These are phyloP conservation scores for Drosophila fuyamai DNA, from an alignment of 1,140 invertebrate genomes.

Conservation along the genomic window DNA sequence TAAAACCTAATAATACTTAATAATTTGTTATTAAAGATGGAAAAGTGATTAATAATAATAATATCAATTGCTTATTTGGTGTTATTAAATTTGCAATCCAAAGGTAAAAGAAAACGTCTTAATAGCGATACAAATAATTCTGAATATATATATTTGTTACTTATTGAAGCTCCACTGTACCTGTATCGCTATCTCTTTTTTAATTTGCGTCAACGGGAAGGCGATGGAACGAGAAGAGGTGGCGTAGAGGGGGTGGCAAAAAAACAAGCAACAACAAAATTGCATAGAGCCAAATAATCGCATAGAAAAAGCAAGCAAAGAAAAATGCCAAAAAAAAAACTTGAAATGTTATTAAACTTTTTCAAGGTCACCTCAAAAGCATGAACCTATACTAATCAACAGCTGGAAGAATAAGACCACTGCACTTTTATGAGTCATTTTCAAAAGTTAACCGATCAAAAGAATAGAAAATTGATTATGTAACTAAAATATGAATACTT, in stretches of 20 bases:
- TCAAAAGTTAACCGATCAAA: neutral
- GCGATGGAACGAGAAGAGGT: neutral
- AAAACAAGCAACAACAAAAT: constrained; percentile 29
- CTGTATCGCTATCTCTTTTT: constrained; percentile 28
- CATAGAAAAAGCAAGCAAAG: constrained; percentile 38
- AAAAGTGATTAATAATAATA: too few species aligned
- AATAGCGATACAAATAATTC: too few species aligned
- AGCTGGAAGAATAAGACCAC: constrained; percentile 12
- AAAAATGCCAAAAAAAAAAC: constrained; percentile 39
- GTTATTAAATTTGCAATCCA: too few species aligned
- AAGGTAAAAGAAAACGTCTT: too few species aligned
- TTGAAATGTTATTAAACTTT: constrained; percentile 79
- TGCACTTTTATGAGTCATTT: constrained; percentile 27
- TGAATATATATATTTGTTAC: neutral
- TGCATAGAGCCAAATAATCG: constrained; percentile 39
- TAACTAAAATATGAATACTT: neutral
- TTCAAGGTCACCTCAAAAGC: constrained; percentile 77
- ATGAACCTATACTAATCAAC: constrained; percentile 70
- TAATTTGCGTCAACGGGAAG: constrained; percentile 34
- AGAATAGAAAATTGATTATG: neutral
- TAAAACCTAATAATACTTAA: too few species aligned
- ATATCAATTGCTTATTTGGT: too few species aligned
- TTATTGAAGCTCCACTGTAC: constrained; percentile 16
- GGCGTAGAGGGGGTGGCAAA: neutral
- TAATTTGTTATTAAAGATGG: too few species aligned